Evolutionary conservation across 2,888 invertebrate genomes (phyloP), one percentile per base, ranked within the genome.

Genomic region (Limenitis arthemis): DNA sequence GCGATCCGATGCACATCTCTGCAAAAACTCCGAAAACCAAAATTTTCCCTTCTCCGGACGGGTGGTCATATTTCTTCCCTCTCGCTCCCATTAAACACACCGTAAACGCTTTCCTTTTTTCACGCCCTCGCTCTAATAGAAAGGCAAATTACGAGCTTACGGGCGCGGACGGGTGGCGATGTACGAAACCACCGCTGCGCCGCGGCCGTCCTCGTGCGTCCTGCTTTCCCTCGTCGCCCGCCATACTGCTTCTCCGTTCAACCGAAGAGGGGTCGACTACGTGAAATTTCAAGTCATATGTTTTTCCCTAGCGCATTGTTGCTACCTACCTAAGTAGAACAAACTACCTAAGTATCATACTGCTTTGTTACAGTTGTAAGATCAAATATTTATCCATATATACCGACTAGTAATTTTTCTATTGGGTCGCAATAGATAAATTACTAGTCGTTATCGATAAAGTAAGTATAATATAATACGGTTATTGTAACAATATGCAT

Each of bases 21-120:
- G 83, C 83, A 83, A 84, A 83, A 86, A 83, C 81, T 81, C 78
- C 78, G 85, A 82, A 84, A 85, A 83, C 82, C 84, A 76, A 85
- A 85, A 85, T 78, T 83, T 86, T 85, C 84, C 86, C 80, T 78
- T 77, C 79, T 79, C 79, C 77, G 78, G 80, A 75, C 81, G 75
- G 84, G 80, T 68, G 82, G 78, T 74, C 78, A 81, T 86, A 86
- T 86, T 84, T 86, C 85, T 84, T 86, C 86, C 85, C 84, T 82
- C 77, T 86, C 86, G 62, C 86, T 85, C 86, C 77, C 84, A 85
- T 85, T 85, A 86, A 86, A 82, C 85, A 84, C 80, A 65, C 86
- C 85, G 85, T 86, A 86, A 86, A 85, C 82, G 86, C 86, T 86
- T 86, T 86, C 86, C 85, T 85, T 86, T 86, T 86, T 86, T 85